Conservation (phyloP, 2,113 vertebrate species). For the Calyptomena viridis region DNA sequence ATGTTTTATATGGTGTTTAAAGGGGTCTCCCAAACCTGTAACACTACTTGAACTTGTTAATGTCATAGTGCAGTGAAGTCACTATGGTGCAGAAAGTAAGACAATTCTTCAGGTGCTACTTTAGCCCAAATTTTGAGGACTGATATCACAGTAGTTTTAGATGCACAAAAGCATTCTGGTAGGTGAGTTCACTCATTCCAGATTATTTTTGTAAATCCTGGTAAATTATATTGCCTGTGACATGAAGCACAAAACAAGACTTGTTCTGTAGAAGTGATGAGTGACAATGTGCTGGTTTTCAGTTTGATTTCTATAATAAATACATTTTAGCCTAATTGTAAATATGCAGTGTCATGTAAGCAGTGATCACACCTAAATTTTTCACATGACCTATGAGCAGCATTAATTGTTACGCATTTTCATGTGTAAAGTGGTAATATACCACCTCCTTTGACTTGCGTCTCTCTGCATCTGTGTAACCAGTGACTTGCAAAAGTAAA, state of each 20-base stretch:
- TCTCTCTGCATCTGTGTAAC: background rate
- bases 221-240: background rate
- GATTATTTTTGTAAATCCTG: background rate
- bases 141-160: background rate
- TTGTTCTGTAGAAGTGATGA: background rate
- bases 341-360: background rate
- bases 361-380: background rate
- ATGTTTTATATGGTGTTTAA: background rate
- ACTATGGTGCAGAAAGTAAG: background rate
- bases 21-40: background rate
- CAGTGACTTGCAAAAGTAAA: background rate
- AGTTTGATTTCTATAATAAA: background rate
- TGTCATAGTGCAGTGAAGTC: background rate
- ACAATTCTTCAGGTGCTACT: background rate
- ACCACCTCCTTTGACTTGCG: background rate
- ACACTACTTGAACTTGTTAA: background rate
- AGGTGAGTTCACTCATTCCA: background rate
- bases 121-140: background rate
- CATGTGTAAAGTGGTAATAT: background rate
- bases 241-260: background rate
- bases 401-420: background rate
- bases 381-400: background rate
- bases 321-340: background rate
- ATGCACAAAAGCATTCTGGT: background rate
- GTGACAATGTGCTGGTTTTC: background rate